Conservation (phyloP, 2,888 invertebrate species). For the Smittia sp. region DNA sequence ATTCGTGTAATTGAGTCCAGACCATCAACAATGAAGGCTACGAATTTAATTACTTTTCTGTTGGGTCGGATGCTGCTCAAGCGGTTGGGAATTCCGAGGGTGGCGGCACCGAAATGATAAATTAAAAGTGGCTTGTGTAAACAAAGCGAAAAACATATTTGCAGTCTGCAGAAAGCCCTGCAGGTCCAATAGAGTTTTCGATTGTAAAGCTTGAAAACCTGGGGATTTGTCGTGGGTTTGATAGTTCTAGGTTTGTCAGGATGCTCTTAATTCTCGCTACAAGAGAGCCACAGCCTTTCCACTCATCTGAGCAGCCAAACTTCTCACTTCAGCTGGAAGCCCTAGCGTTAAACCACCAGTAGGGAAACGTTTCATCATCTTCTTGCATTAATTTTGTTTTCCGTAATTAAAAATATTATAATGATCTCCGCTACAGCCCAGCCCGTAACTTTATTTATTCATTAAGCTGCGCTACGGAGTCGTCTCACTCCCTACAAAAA, state of each 20-base stretch:
- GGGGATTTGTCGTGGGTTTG: no score
- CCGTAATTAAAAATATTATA: conserved; percentile 40
- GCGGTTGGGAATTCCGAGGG: neutral
- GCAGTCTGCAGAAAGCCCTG: neutral
- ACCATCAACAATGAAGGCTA: neutral
- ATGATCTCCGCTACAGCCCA: conserved; percentile 32
- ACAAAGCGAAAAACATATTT: neutral
- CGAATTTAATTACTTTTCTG: conserved; percentile 4
- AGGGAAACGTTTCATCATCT: conserved; percentile 17
- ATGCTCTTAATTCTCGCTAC: no score
- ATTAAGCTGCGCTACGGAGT: neutral
- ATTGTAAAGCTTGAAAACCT: no score
- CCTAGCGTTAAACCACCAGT: neutral
- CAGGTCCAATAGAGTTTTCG: neutral
- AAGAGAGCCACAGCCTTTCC: no score
- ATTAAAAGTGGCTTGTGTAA: neutral
- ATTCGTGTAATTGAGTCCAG: conserved; percentile 7
- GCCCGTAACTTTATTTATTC: conserved; percentile 28
- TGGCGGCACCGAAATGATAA: neutral
- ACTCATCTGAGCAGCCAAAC: no score
- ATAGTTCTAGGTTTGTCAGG: no score
- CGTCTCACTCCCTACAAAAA: neutral
- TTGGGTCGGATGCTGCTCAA: neutral
- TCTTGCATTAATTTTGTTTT: conserved; percentile 17
- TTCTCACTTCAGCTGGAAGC: neutral